phyloP scores from a whole-genome alignment of 2,888 invertebrate genomes.

The Esperia sulphurella region DNA sequence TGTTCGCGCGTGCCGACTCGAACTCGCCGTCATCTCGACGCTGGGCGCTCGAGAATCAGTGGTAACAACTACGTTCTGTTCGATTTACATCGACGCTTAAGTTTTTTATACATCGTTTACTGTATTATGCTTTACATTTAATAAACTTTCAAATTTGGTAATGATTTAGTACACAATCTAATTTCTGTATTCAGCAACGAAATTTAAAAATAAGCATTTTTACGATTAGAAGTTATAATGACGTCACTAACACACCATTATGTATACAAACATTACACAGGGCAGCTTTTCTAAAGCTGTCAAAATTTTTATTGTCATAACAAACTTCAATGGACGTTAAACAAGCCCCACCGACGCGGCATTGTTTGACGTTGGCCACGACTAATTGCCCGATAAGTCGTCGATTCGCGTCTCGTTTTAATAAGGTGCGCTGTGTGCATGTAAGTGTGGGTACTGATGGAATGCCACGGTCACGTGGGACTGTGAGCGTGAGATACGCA shows the following conservation, averaged over 20 bases:
- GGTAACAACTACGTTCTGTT: slow-evolving; percentile 19
- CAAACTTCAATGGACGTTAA: slow-evolving; percentile 54
- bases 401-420: slow-evolving; percentile 79
- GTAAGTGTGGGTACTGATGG: slow-evolving; percentile 71
- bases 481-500: slow-evolving; percentile 40
- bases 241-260: neutral
- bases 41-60: slow-evolving; percentile 19
- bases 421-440: slow-evolving; percentile 73
- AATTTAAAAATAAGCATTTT: neutral
- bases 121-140: neutral
- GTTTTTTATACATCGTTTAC: neutral
- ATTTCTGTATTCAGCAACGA: neutral
- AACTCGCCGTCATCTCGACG: slow-evolving; percentile 32
- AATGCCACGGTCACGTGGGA: slow-evolving; percentile 70
- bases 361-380: slow-evolving; percentile 66
- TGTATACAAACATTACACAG: neutral
- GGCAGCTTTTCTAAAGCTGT: neutral
- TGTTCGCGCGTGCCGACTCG: slow-evolving; percentile 60
- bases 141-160: neutral
- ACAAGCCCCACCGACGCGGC: slow-evolving; percentile 43
- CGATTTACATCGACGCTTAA: slow-evolving; percentile 46
- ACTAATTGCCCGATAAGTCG: slow-evolving; percentile 80
- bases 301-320: slow-evolving; percentile 2
- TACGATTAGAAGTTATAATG: neutral
- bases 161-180: neutral